These are phyloP conservation scores for Dione juno DNA, from an alignment of 2,888 invertebrate species.

Conservation along the genomic window DNA sequence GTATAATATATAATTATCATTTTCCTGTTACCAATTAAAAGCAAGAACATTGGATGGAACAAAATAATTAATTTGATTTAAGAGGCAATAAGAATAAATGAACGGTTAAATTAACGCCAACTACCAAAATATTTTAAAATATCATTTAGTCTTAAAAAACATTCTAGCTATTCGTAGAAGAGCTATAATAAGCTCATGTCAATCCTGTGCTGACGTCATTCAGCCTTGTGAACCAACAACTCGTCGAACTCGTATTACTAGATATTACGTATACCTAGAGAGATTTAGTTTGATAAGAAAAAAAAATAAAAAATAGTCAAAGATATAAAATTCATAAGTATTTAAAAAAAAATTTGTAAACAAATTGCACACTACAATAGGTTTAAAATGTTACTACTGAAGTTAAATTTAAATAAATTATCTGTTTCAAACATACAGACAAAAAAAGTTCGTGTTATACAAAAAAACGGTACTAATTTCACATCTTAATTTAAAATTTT, in stretches of 20 bases:
- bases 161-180: conserved; percentile 32
- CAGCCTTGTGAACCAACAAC: conserved; percentile 28
- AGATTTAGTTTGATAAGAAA: background rate
- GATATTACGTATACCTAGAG: conserved; percentile 19
- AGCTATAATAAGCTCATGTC: conserved; percentile 33
- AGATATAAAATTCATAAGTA: background rate
- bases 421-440: background rate
- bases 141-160: conserved; percentile 11
- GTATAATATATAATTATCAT: background rate
- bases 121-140: background rate
- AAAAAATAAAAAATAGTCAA: no score
- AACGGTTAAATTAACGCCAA: conserved; percentile 1
- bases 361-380: no score
- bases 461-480: background rate
- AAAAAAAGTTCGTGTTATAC: background rate
- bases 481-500: conserved; percentile 8
- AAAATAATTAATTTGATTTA: conserved; percentile 8
- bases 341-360: no score
- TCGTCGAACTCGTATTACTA: conserved; percentile 33
- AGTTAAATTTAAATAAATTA: background rate
- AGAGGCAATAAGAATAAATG: background rate
- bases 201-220: conserved; percentile 30
- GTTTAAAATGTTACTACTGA: background rate
- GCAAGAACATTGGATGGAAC: background rate
- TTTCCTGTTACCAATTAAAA: background rate